A percentile compares a stretch with the other conserved stretches of the same genome.
phyloP scores from a whole-genome alignment of 2,797 vertebrate species.

The Sternotherus odoratus region DNA sequence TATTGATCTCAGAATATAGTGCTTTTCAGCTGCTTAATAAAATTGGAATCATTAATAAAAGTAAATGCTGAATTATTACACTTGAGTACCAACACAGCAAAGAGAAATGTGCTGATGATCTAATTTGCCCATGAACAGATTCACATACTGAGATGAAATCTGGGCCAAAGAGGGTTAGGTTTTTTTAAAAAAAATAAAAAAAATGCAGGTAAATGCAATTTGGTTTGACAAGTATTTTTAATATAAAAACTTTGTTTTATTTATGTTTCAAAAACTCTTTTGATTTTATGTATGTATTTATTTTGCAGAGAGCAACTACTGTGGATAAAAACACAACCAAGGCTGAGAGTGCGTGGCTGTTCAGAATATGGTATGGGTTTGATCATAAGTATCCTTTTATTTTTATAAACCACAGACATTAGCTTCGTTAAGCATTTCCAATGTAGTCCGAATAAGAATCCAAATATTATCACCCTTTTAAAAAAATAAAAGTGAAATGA shows the following conservation, averaged over 20 bases:
- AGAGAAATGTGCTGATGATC: constrained; percentile 25
- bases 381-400: constrained; percentile 86
- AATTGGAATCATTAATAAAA: constrained; percentile 66
- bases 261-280: constrained; percentile 27
- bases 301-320: constrained; percentile 73
- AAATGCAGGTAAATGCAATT: constrained; percentile 29
- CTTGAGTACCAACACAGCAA: not conserved
- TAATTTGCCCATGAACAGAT: constrained; percentile 38
- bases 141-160: not conserved
- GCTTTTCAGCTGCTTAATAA: constrained; percentile 62
- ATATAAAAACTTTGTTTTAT: constrained; percentile 22
- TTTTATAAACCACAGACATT: not conserved
- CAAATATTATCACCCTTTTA: not conserved
- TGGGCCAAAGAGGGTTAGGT: rapidly evolving
- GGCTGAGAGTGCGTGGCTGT: constrained; percentile 81
- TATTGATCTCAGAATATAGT: constrained; percentile 57
- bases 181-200: not conserved
- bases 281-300: constrained; percentile 17
- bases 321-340: constrained; percentile 72
- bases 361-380: constrained; percentile 84
- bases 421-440: not conserved
- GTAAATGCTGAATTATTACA: constrained; percentile 44
- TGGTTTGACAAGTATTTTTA: constrained; percentile 42
- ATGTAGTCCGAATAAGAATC: not conserved
- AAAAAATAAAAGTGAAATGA: constrained; percentile 42